These are phyloP conservation scores for Bradysia coprophila DNA, from an alignment of 1,140 invertebrate genomes.

Conservation along the genomic window DNA sequence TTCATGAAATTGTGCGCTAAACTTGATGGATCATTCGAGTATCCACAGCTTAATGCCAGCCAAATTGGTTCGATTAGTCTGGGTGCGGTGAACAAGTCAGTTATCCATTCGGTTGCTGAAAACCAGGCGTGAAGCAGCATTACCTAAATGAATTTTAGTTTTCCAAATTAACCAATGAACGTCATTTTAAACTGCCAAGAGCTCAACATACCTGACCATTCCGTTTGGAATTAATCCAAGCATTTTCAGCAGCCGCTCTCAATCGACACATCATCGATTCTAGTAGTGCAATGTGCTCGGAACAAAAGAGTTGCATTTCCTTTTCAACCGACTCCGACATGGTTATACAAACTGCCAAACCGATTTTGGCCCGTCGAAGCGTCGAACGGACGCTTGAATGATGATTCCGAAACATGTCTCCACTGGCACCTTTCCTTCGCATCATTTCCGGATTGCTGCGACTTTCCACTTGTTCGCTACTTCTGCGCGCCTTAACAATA, in stretches of 20 bases:
- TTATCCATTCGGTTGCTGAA: conserved; percentile 30
- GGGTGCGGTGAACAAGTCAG: conserved; percentile 46
- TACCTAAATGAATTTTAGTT: too few relatives aligned
- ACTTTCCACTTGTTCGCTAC: conserved; percentile 19
- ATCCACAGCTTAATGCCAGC: conserved; percentile 35
- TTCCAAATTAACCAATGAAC: too few relatives aligned
- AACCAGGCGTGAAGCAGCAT: conserved; percentile 33
- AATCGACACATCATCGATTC: conserved; percentile 60
- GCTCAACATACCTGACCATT: too few relatives aligned
- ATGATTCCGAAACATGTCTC: background rate
- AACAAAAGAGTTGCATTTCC: conserved; percentile 44
- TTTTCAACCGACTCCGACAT: conserved; percentile 25
- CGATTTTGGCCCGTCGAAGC: conserved; percentile 28
- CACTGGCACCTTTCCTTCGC: conserved; percentile 9
- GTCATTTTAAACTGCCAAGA: too few relatives aligned
- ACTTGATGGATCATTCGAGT: conserved; percentile 24
- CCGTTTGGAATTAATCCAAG: conserved; percentile 21
- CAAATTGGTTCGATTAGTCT: conserved; percentile 44
- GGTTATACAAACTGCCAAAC: conserved; percentile 27
- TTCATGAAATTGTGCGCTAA: conserved; percentile 31
- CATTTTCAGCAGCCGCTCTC: conserved; percentile 34
- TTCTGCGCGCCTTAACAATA: conserved; percentile 12
- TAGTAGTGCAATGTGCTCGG: conserved; percentile 62
- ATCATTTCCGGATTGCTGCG: conserved; percentile 23
- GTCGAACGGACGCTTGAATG: conserved; percentile 2